A percentile compares a stretch with the other conserved stretches of the same genome.
Conservation (phyloP, 2,888 invertebrate species). For the Timema cristinae region DNA sequence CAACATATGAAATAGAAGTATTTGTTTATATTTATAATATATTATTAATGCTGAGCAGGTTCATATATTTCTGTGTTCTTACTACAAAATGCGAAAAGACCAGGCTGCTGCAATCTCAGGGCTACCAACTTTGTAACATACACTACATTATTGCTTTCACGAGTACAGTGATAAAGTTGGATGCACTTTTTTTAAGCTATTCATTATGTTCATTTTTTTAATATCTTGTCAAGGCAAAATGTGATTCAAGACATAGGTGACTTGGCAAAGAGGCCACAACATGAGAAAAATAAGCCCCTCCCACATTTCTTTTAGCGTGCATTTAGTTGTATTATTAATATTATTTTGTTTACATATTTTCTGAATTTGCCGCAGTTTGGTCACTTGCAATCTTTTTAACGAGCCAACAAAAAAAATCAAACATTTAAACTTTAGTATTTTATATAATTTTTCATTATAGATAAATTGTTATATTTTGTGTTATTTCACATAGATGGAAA, state of each 20-base stretch:
- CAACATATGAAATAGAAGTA: conserved; percentile 31
- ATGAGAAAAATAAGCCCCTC: too few relatives aligned
- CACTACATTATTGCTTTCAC: conserved; percentile 32
- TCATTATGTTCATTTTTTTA: not conserved
- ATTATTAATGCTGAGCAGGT: conserved; percentile 33
- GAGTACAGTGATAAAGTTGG: conserved; percentile 26
- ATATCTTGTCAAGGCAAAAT: conserved; percentile 31
- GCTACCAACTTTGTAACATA: not conserved
- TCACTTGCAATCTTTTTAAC: conserved; percentile 23
- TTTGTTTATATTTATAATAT: conserved; percentile 27
- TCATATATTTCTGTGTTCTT: conserved; percentile 30
- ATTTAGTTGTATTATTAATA: too few relatives aligned
- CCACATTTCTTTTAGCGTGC: too few relatives aligned
- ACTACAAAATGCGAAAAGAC: conserved; percentile 29
- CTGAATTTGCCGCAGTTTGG: conserved; percentile 26
- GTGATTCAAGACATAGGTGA: conserved; percentile 9
- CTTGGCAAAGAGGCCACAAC: too few relatives aligned
- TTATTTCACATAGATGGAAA: conserved; percentile 22
- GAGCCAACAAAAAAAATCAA: conserved; percentile 29
- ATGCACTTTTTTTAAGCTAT: conserved; percentile 12
- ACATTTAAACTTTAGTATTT: conserved; percentile 29
- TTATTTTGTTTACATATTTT: not conserved
- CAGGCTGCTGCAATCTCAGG: conserved; percentile 28
- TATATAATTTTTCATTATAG: conserved; percentile 27
- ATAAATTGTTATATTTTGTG: conserved; percentile 27